These are phyloP conservation scores for Corythaixoides concolor DNA, from an alignment of 2,113 vertebrate species.

Conservation along the genomic window DNA sequence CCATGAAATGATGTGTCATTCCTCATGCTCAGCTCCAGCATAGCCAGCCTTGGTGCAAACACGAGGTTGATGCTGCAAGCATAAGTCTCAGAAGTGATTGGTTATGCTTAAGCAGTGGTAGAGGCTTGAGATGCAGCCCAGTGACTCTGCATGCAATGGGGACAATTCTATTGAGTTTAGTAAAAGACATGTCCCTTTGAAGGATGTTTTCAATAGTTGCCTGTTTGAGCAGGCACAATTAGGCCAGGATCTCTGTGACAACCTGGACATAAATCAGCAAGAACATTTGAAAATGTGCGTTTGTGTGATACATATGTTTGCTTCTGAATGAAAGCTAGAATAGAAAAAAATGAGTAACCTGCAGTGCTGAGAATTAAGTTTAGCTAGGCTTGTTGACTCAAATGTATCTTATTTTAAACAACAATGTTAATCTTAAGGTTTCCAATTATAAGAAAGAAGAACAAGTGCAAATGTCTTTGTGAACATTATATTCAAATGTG, in stretches of 20 bases:
- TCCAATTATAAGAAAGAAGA: slow-evolving; percentile 38
- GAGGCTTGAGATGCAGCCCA: neutral
- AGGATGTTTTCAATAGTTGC: neutral
- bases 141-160: neutral
- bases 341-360: neutral
- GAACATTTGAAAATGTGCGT: neutral
- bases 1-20: rapidly evolving
- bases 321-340: neutral
- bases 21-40: neutral
- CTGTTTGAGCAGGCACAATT: neutral
- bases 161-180: neutral
- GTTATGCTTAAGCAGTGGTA: neutral
- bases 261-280: neutral
- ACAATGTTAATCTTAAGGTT: slow-evolving; percentile 26
- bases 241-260: neutral
- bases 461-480: slow-evolving; percentile 30
- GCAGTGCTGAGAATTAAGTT: slow-evolving; percentile 10
- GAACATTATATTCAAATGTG: slow-evolving; percentile 48
- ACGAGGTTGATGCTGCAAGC: neutral
- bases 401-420: slow-evolving; percentile 5
- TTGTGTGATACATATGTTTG: neutral
- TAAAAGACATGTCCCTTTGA: neutral
- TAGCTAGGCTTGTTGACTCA: neutral
- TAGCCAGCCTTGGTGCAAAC: neutral
- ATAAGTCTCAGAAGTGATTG: neutral